A percentile compares a stretch with the other conserved stretches of the same genome.
Evolutionary conservation across 2,113 vertebrate genomes (phyloP).

Genomic region (Peromyscus polionotus): DNA sequence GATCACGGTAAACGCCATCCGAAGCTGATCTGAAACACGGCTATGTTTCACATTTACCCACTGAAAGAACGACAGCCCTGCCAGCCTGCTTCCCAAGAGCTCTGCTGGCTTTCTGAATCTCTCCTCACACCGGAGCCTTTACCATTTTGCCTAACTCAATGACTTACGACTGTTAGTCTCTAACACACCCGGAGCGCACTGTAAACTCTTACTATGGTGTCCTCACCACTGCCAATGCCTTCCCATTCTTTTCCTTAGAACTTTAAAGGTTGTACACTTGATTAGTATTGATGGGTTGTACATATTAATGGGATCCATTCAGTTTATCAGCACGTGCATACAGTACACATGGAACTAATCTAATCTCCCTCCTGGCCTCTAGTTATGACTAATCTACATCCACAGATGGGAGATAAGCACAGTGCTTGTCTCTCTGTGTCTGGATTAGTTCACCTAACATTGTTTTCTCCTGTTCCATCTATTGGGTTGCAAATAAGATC

Average conservation of each 20-base stretch:
- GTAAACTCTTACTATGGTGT: not conserved
- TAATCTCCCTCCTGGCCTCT: not conserved
- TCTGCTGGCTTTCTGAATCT: conserved; percentile 5
- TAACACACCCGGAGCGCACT: not conserved
- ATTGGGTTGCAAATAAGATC: not conserved
- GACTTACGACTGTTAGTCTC: not conserved
- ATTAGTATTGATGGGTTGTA: not conserved
- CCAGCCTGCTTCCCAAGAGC: not conserved
- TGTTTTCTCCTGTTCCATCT: not conserved
- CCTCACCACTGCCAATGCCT: not conserved
- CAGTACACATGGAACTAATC: not conserved
- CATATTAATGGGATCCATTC: not conserved
- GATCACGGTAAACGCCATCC: conserved; percentile 44
- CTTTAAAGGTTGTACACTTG: not conserved
- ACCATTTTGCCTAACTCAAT: not conserved
- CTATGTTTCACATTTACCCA: not conserved
- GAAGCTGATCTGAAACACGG: not conserved
- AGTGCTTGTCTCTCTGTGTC: not conserved
- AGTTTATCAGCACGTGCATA: not conserved
- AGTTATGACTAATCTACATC: not conserved
- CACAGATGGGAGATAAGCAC: not conserved
- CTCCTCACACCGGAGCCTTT: not conserved
- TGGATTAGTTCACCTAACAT: not conserved
- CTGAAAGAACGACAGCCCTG: not conserved
- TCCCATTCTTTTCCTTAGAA: not conserved